A percentile compares a stretch with the other conserved stretches of the same genome.
Evolutionary conservation across 2,888 invertebrate genomes (phyloP).

Genomic region (Drosophila diplacantha): DNA sequence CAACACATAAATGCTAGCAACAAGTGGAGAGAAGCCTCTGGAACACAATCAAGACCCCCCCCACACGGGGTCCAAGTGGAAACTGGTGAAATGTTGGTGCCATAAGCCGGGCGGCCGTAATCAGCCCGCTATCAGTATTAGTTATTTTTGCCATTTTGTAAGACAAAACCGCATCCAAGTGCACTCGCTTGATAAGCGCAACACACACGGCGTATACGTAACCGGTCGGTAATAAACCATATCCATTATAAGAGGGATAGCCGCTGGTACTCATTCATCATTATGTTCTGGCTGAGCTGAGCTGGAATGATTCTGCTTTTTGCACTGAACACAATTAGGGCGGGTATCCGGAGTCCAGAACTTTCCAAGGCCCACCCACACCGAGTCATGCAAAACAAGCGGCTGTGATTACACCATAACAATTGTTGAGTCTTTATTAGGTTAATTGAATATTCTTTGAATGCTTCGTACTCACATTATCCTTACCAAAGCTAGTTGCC

Average conservation of each 20-base stretch:
- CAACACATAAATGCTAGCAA: constrained; percentile 1
- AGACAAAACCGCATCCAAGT: constrained; percentile 36
- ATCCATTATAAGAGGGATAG: constrained; percentile 1
- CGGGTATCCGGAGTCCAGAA: constrained; percentile 22
- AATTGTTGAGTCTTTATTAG: constrained; percentile 68
- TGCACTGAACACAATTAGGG: constrained; percentile 2
- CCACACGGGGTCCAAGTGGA: constrained; percentile 14
- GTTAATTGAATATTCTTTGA: constrained; percentile 63
- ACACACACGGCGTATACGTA: constrained; percentile 31
- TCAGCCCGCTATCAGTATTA: constrained; percentile 44
- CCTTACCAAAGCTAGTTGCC: constrained; percentile 14
- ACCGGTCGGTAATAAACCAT: constrained; percentile 10
- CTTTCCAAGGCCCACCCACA: constrained; percentile 13
- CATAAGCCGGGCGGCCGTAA: constrained; percentile 18
- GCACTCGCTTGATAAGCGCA: constrained; percentile 30
- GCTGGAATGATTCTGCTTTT: constrained; percentile 12
- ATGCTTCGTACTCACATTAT: constrained; percentile 22
- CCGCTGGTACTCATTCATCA: neutral
- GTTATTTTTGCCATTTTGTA: constrained; percentile 18
- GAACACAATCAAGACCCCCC: constrained; percentile 5
- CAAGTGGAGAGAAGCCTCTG: constrained; percentile 26
- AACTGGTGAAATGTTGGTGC: constrained; percentile 42
- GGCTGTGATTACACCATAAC: constrained; percentile 57
- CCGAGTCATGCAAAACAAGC: constrained; percentile 8
- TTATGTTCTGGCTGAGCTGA: constrained; percentile 31